Percentiles rank a stretch among this genome's conserved stretches.
These are phyloP conservation scores for Galerucella pusilla DNA, from an alignment of 2,888 invertebrate species.

Conservation along the genomic window DNA sequence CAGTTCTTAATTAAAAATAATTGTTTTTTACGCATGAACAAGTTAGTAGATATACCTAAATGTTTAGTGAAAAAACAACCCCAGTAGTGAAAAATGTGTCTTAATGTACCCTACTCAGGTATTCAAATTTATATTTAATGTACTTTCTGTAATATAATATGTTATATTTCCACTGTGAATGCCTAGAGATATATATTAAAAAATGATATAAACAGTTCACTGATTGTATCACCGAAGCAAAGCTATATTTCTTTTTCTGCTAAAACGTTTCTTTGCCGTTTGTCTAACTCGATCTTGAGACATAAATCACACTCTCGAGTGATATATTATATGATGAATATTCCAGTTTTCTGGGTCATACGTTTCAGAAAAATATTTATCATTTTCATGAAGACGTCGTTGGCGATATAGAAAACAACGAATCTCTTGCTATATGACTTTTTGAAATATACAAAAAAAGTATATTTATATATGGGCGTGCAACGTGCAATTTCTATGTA, in stretches of 20 bases:
- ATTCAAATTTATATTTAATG: no score
- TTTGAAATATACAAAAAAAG: no score
- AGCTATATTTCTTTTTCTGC: neutral
- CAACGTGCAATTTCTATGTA: no score
- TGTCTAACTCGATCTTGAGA: neutral
- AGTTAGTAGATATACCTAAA: neutral
- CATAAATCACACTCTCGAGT: neutral
- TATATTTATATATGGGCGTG: no score
- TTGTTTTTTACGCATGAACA: neutral
- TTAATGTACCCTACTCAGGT: no score
- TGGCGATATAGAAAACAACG: neutral
- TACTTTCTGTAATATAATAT: no score
- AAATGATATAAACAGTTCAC: neutral
- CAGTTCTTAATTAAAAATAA: neutral
- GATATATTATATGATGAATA: neutral
- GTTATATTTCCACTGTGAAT: no score
- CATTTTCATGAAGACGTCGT: neutral
- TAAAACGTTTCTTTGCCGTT: neutral
- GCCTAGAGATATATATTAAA: neutral
- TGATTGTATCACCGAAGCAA: neutral
- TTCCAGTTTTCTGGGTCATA: neutral
- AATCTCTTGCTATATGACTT: neutral
- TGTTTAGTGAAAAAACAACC: neutral
- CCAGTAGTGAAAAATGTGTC: no score
- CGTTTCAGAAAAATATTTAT: conserved; percentile 3